Evolutionary conservation across 2,888 invertebrate species (phyloP).

Genomic region (Chouioia cunea): DNA sequence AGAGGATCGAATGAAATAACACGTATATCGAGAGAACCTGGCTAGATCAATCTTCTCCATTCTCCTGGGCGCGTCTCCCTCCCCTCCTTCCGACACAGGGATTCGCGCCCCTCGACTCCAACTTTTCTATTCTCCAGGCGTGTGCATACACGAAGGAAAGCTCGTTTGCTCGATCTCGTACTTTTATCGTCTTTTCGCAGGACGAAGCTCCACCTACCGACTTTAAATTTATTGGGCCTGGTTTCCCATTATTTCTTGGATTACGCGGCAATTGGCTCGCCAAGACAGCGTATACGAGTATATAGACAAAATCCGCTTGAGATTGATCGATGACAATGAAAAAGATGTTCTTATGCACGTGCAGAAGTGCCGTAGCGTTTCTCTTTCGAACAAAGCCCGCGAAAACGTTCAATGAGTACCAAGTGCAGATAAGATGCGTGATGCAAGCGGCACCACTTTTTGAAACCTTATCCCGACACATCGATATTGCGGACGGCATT

Average conservation of each 20-base stretch:
- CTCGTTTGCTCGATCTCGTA: neutral
- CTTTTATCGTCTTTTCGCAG: conserved; percentile 23
- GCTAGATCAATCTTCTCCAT: conserved; percentile 56
- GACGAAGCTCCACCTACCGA: conserved; percentile 38
- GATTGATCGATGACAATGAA: neutral
- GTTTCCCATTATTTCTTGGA: conserved; percentile 47
- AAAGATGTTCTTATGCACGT: conserved; percentile 26
- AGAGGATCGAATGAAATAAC: conserved; percentile 53
- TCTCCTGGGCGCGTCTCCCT: conserved; percentile 31
- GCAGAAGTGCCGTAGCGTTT: neutral
- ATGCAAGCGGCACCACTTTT: neutral
- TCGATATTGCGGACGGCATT: neutral
- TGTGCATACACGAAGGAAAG: conserved; percentile 6
- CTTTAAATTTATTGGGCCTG: conserved; percentile 46
- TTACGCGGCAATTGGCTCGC: conserved; percentile 48
- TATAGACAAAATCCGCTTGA: conserved; percentile 13
- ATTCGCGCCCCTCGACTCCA: neutral
- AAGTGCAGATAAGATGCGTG: conserved; percentile 18
- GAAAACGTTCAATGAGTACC: conserved; percentile 31
- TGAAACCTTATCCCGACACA: neutral
- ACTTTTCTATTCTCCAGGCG: conserved; percentile 26
- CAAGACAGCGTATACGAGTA: conserved; percentile 46
- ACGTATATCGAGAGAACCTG: conserved; percentile 45
- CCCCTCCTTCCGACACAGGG: too few relatives aligned
- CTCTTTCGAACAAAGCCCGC: neutral